These are phyloP conservation scores for Thamnaconus septentrionalis DNA, from an alignment of 2,113 vertebrate species.

Conservation along the genomic window DNA sequence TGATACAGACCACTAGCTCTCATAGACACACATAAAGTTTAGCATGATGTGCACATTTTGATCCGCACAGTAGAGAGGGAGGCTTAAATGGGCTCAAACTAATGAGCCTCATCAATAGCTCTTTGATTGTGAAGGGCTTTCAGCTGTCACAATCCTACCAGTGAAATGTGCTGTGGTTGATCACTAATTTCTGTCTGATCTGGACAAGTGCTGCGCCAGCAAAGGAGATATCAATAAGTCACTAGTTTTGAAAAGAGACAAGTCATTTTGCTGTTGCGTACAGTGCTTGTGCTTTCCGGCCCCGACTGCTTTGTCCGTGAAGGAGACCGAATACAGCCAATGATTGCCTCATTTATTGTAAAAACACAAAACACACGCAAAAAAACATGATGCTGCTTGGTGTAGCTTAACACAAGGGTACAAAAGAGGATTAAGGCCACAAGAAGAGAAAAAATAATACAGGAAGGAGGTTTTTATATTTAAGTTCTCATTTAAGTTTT, in stretches of 20 bases:
- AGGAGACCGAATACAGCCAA: too few species aligned
- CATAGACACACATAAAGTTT: constrained; percentile 1
- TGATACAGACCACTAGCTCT: neutral
- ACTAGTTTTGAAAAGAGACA: constrained; percentile 12
- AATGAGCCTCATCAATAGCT: constrained; percentile 64
- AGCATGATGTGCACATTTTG: constrained; percentile 1
- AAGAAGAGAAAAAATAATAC: too few species aligned
- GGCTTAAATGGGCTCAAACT: constrained; percentile 55
- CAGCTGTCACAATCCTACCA: constrained; percentile 65
- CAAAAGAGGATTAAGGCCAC: too few species aligned
- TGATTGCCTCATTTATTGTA: too few species aligned
- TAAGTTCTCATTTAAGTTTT: too few species aligned
- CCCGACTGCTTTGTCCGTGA: constrained; percentile 9
- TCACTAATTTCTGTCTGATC: constrained; percentile 47
- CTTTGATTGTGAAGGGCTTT: constrained; percentile 58
- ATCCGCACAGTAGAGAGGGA: neutral
- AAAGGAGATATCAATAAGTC: constrained; percentile 50
- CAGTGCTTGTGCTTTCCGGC: constrained; percentile 3
- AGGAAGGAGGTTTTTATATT: too few species aligned
- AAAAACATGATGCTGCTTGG: too few species aligned
- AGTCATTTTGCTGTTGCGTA: constrained; percentile 7
- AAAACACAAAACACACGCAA: too few species aligned
- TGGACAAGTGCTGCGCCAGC: constrained; percentile 56
- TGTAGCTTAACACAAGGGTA: too few species aligned
- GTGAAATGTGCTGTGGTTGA: constrained; percentile 56